phyloP scores from a whole-genome alignment of 2,888 invertebrate genomes.

The Heliconius ethilla region DNA sequence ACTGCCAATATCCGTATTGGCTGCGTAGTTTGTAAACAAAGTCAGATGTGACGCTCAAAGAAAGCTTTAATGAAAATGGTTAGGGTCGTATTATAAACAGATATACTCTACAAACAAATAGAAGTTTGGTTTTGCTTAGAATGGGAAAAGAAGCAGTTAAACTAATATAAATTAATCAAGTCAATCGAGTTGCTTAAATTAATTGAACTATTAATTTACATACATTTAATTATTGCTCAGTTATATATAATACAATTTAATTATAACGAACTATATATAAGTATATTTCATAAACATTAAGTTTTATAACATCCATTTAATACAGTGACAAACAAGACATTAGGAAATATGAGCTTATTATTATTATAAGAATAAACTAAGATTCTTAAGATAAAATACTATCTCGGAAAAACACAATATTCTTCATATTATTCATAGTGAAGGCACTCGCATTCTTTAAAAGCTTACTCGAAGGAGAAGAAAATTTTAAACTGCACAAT shows the following conservation, averaged over 20 bases:
- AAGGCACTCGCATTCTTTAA: conserved; percentile 55
- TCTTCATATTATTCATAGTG: conserved; percentile 49
- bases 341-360: not conserved
- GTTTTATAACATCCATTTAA: not conserved
- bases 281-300: not conserved
- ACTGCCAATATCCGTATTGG: conserved; percentile 10
- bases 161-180: not conserved
- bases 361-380: conserved; percentile 1
- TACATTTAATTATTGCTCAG: not conserved
- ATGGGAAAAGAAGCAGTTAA: not conserved
- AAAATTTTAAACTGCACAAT: conserved; percentile 73
- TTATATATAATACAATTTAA: not conserved
- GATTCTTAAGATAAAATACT: conserved; percentile 32
- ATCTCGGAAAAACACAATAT: conserved; percentile 37
- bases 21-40: conserved; percentile 36
- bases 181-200: not conserved
- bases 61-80: conserved; percentile 27
- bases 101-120: not conserved
- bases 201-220: not conserved
- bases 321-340: not conserved
- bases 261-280: not conserved
- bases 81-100: conserved; percentile 12
- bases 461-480: conserved; percentile 67
- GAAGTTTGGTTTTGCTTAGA: not conserved
- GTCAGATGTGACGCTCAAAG: conserved; percentile 27